These are phyloP conservation scores for Drosophila ironensis DNA, from an alignment of 1,140 invertebrate species.

Conservation along the genomic window DNA sequence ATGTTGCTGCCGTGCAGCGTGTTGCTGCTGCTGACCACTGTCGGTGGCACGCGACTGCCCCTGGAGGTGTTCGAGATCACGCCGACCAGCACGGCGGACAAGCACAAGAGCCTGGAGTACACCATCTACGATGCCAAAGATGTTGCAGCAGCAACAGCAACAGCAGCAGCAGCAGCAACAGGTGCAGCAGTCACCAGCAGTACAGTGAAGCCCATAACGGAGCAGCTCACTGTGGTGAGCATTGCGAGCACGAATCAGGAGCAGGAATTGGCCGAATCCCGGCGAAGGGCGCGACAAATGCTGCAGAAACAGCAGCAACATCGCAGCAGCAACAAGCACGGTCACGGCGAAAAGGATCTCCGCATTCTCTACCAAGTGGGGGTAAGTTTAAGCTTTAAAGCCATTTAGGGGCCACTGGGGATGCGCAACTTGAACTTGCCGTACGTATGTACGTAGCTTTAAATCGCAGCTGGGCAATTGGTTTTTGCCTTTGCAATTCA, in stretches of 20 bases:
- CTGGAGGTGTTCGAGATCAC: constrained; percentile 79
- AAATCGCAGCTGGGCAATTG: neutral
- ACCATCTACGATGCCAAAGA: constrained; percentile 72
- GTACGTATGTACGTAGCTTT: too few species aligned
- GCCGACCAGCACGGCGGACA: constrained; percentile 42
- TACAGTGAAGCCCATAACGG: constrained; percentile 22
- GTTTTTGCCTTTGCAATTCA: too few species aligned
- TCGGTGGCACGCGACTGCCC: constrained; percentile 69
- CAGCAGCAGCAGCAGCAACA: constrained; percentile 17
- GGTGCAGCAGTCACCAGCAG: constrained; percentile 1
- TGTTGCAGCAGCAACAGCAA: constrained; percentile 27
- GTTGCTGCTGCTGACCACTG: constrained; percentile 32
- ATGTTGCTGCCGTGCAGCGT: constrained; percentile 39
- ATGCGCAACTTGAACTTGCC: too few species aligned
- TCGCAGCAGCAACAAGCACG: constrained; percentile 51
- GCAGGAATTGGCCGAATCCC: constrained; percentile 24
- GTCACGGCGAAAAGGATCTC: constrained; percentile 54
- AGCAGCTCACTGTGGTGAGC: constrained; percentile 58
- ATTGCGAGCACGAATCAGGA: constrained; percentile 35
- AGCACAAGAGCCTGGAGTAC: constrained; percentile 75
- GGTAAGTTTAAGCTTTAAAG: constrained; percentile 52
- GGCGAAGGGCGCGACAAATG: constrained; percentile 66
- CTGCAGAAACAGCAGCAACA: constrained; percentile 52
- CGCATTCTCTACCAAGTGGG: constrained; percentile 80
- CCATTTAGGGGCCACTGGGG: neutral